Evolutionary conservation across 2,888 invertebrate genomes (phyloP).

Genomic region (Napeogenes sylphis): DNA sequence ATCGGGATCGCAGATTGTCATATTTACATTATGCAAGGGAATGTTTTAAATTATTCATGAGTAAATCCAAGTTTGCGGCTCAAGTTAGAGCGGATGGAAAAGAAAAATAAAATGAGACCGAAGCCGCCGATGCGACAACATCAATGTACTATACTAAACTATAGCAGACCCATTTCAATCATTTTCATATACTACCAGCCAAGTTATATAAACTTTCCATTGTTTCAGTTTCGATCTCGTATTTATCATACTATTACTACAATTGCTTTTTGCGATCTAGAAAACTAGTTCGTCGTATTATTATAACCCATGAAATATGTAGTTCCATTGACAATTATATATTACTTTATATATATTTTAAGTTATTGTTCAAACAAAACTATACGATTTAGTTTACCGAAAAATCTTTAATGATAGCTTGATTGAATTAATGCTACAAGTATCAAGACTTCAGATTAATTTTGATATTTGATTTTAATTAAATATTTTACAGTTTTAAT

Average conservation of each 20-base stretch:
- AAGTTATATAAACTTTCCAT: constrained; percentile 21
- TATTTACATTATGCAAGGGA: constrained; percentile 50
- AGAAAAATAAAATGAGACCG: constrained; percentile 53
- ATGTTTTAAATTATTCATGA: constrained; percentile 70
- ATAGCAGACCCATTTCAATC: constrained; percentile 35
- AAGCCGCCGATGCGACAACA: constrained; percentile 40
- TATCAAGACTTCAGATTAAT: no score
- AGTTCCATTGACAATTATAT: no score
- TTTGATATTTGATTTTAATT: no score
- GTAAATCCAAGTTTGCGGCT: constrained; percentile 60
- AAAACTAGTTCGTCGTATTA: neutral
- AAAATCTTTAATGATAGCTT: no score
- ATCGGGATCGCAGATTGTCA: constrained; percentile 36
- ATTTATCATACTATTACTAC: neutral
- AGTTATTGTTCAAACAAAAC: no score
- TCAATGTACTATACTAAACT: constrained; percentile 22
- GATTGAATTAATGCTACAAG: no score
- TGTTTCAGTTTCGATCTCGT: constrained; percentile 42
- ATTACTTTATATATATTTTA: no score
- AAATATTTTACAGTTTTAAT: no score
- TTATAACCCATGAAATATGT: no score
- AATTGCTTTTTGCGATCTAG: neutral
- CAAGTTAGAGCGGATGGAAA: constrained; percentile 45
- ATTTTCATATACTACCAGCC: constrained; percentile 18
- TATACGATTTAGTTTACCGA: no score